Evolutionary conservation across 2,888 invertebrate genomes (phyloP), one percentile per base, ranked within the genome.

Genomic region (Apotomis capreana): DNA sequence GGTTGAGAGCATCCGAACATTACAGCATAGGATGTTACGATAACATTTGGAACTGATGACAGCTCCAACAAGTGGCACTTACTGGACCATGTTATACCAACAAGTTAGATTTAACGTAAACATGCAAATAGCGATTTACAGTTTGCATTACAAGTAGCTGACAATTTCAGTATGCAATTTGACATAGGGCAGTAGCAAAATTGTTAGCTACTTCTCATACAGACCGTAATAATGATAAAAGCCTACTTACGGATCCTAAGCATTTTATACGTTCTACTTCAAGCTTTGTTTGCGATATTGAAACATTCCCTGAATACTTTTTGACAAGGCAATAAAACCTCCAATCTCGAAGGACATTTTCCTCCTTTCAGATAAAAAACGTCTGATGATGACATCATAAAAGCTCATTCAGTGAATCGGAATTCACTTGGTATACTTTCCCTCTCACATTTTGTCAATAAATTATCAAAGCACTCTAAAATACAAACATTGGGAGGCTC

Each of bases 401-500:
- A 68, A 68, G 58, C 61, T 67, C 61, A 71, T 63, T 63, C 59
- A 60, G 9, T 57, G 65, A 74, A 65, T 74, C 65, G 60, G 68
- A 68, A 57, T 68, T 60, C 73, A 70, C 58, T 75, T 68, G 61
- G 65, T 64, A 73, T 61, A 74, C 73, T 70, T 73, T 46, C 70
- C 55, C 44, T 62, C 55, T 70, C 52, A 65, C 68, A 68, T 70
- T 57, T 75, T 78, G 76, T 74, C 76, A 74, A 82, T 80, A 84
- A 81, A 81, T 81, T 80, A 77, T 80, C 78, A 76, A 77, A 76
- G 78, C 80, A 80, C 81, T 83, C 79, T 73, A 78, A 79, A 83
- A 82, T 76, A 79, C 80, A 87, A 87, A 88, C 82, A 83, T 81
- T 83, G 78, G 82, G 83, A 84, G 82, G 81, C 76, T 78, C 79